Evolutionary conservation across 2,888 invertebrate genomes (phyloP), one percentile per base, ranked within the genome.

Genomic region (Eupithecia pulchellata): DNA sequence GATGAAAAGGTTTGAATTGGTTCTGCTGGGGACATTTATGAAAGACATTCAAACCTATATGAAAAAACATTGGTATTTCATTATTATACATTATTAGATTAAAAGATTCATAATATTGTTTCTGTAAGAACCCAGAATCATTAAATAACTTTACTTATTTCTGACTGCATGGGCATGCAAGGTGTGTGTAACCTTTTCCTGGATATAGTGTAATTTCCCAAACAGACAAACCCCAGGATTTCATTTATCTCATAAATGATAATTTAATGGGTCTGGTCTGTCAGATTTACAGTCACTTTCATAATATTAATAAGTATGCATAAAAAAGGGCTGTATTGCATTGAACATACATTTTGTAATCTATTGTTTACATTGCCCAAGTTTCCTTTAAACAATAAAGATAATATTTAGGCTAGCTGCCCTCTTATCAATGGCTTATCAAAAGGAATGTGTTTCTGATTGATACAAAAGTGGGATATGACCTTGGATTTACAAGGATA

Each of bases 401-500:
- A 36, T 32, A 34, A 34, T 52, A 55, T 68, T 71, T 66, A 61
- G 71, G 68, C 62, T 58, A 60, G 67, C 67, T 55, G 64, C 52
- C 11, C n/a, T 64, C 27, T 73, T 75, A 75, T 77, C 75, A 73
- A 63, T 27, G 32, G 27, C 61, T 68, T 74, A 70, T 74, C 66
- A 73, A 79, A 75, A 77, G 78, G 62, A 79, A 77, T 78, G 82
- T 83, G 79, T 79, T 75, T 74, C 76, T 58, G 5, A 75, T 76
- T 77, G 83, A 82, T 80, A 80, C 79, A 66, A 75, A 74, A 72
- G 76, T 78, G 74, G 74, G 72, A 64, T 42, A 25, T 78, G 76
- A 79, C 85, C 84, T 84, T 84, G 81, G 65, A 74, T 68, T 65
- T 39, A 71, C 79, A 79, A 79, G 78, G 76, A 73, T 79, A 62